Conservation (phyloP, 1,140 invertebrate species). For the Kradibia gibbosae region DNA sequence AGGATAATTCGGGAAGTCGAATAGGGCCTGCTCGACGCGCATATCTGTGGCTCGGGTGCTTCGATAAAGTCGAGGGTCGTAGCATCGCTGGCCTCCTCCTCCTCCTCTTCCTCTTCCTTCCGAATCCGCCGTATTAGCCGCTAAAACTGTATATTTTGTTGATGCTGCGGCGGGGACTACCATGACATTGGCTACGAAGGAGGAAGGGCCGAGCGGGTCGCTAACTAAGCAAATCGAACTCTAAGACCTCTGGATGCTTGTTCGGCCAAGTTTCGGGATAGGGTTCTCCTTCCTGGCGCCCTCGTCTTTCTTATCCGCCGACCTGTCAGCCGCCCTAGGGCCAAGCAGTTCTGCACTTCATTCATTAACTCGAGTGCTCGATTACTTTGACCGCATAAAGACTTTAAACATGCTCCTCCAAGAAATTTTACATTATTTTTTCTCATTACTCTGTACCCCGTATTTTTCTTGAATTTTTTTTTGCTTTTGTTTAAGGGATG, state of each 20-base stretch:
- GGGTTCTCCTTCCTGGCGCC: constrained; percentile 31
- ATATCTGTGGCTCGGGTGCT: not conserved
- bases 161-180: not conserved
- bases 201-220: not conserved
- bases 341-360: constrained; percentile 24
- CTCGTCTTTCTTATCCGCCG: constrained; percentile 29
- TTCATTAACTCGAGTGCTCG: constrained; percentile 43
- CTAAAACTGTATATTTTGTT: not conserved
- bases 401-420: constrained; percentile 30
- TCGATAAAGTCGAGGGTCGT: too few species aligned
- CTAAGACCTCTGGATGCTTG: not conserved
- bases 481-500: not conserved
- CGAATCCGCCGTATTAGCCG: not conserved
- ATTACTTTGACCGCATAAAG: constrained; percentile 20
- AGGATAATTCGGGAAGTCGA: not conserved
- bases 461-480: too few species aligned
- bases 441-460: not conserved
- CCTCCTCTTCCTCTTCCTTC: not conserved
- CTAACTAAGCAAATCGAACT: constrained; percentile 30
- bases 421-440: constrained; percentile 21
- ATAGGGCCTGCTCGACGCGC: not conserved
- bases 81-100: too few species aligned
- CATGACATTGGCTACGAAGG: not conserved
- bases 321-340: not conserved
- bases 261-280: constrained; percentile 31